Base-by-base conservation (phyloP, 1,140 invertebrate species). In the Spodoptera frugiperda region DNA sequence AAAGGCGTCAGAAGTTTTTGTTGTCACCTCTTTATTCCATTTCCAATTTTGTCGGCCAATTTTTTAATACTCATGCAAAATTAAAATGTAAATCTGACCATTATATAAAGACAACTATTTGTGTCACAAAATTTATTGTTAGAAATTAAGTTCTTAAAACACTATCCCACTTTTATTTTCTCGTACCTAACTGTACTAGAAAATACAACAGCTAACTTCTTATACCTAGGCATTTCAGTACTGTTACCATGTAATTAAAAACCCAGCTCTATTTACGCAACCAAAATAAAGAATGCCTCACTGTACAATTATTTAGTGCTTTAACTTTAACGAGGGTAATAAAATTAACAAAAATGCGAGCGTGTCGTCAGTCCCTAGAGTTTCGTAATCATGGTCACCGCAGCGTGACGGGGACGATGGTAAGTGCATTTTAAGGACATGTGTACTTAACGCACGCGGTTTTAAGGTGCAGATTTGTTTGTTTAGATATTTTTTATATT, bases 321-420 rank as follows among this genome's bases (percentile, higher is more conserved):
- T 63, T 15, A 44, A 63, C 54, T 30, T 48, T 67, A 67, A 14
- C 63, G 63, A 49, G 15, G 11, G 46, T 49, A 67, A 21, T 49
- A 48, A 67, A 63, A 49, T 5, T 19, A 44, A 44, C n/a, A 19
- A 44, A 46, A 39, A 39, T 39, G 33, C 15, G 15, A 44, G n/a
- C 59, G 33, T 17, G 57, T 57, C 5, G n/a, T 11, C 33, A 44
- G 63, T 49, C 63, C 19, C 63, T 17, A 3, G 4, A n/a, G 3
- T 53, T 46, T 15, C 10, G 44, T n/a, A 59, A 48, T 73, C 14
- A 61, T 73, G 55, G 71, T 59, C 17, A 61, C 71, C 54, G 2
- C 17, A 72, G 4, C 53, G 53, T 53, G 25, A 70, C 14, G 21
- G 17, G 73, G 76, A 65, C 78, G 72, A 78, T 71, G 68, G 59